Conservation (phyloP, 2,113 vertebrate species). For the Hemicordylus capensis region DNA sequence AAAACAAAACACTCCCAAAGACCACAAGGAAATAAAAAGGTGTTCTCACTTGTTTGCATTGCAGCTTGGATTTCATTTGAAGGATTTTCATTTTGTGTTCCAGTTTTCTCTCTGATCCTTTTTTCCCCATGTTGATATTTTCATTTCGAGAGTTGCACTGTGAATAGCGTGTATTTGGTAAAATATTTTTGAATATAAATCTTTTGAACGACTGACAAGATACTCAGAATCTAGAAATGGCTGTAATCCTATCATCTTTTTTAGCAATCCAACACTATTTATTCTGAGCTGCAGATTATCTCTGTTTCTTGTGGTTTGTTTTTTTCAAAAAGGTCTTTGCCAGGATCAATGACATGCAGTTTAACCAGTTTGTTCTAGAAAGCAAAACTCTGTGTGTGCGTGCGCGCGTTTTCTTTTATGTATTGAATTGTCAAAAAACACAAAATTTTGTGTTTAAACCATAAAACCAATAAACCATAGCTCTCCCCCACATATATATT, state of each 20-base stretch:
- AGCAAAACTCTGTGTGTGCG: neutral
- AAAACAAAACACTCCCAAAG: neutral
- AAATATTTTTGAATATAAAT: neutral
- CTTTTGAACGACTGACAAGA: too few relatives aligned
- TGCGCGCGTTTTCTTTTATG: too few relatives aligned
- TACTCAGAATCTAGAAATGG: neutral
- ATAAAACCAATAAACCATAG: too few relatives aligned
- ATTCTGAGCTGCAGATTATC: neutral
- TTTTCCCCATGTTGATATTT: too few relatives aligned
- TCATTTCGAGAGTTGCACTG: too few relatives aligned
- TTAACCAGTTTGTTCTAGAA: slow-evolving; percentile 12
- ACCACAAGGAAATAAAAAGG: too few relatives aligned
- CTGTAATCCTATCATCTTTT: neutral
- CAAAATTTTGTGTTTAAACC: too few relatives aligned
- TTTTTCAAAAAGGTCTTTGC: neutral
- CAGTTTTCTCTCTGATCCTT: too few relatives aligned
- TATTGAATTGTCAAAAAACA: too few relatives aligned
- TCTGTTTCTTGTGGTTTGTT: neutral
- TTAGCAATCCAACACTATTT: neutral
- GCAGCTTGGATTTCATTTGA: too few relatives aligned
- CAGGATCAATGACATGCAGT: fast-evolving
- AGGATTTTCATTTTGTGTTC: too few relatives aligned
- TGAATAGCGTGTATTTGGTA: neutral
- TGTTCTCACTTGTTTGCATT: too few relatives aligned
- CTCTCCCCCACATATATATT: neutral